Evolutionary conservation across 2,888 invertebrate species (phyloP).

Genomic region (Subacronicta megacephala): DNA sequence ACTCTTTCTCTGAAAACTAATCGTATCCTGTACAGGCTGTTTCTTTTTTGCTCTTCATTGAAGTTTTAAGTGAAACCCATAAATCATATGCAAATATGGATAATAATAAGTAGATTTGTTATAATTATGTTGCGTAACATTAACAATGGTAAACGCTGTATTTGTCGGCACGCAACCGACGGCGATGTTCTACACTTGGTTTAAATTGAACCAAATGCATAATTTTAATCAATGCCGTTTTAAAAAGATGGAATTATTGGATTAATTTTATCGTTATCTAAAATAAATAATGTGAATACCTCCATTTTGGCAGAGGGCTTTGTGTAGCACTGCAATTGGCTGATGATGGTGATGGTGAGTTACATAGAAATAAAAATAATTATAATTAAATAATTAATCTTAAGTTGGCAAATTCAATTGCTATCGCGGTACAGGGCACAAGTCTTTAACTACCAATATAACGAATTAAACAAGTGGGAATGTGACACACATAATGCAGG

Average conservation of each 20-base stretch:
- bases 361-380: slow-evolving; percentile 51
- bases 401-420: neutral
- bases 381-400: slow-evolving; percentile 12
- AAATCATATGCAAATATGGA: slow-evolving; percentile 29
- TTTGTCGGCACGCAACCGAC: slow-evolving; percentile 48
- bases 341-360: slow-evolving; percentile 32
- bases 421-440: neutral
- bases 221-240: no score
- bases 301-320: slow-evolving; percentile 42
- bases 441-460: no score
- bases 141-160: slow-evolving; percentile 20
- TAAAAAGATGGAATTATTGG: no score
- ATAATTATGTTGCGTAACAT: slow-evolving; percentile 39
- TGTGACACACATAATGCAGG: no score
- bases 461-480: no score
- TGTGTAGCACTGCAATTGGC: slow-evolving; percentile 38
- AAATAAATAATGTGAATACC: slow-evolving; percentile 39
- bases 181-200: slow-evolving; percentile 21
- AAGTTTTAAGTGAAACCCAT: slow-evolving; percentile 18
- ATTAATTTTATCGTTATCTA: no score
- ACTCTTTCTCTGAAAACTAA: no score
- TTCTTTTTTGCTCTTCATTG: no score
- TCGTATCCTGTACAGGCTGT: no score
- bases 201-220: neutral
- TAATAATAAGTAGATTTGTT: slow-evolving; percentile 32